Conservation (phyloP, 1,140 invertebrate genomes). For the Brachionus calyciflorus region DNA sequence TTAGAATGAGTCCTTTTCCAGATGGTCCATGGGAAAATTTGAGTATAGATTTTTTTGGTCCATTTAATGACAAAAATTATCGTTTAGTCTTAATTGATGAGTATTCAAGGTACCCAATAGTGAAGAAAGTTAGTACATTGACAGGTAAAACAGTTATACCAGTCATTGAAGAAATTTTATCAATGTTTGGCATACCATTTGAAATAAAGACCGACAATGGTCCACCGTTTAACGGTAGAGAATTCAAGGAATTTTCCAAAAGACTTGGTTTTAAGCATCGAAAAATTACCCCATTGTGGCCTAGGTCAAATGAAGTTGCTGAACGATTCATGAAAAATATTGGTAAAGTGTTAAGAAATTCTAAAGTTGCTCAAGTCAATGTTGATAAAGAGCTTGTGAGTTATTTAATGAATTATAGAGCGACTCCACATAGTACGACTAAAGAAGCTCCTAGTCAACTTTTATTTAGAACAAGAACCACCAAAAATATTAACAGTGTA, state of each 20-base stretch:
- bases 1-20: slow-evolving; percentile 49
- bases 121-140: slow-evolving; percentile 49
- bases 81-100: slow-evolving; percentile 52
- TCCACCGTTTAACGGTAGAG: slow-evolving; percentile 48
- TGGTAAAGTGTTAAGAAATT: no score
- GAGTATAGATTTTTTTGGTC: slow-evolving; percentile 52
- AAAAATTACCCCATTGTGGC: slow-evolving; percentile 47
- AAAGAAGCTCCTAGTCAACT: no score
- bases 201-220: slow-evolving; percentile 49
- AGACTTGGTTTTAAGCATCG: slow-evolving; percentile 47
- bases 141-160: slow-evolving; percentile 18
- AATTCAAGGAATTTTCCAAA: slow-evolving; percentile 47
- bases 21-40: slow-evolving; percentile 50
- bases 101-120: slow-evolving; percentile 52
- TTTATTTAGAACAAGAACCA: no score
- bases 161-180: slow-evolving; percentile 47
- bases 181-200: slow-evolving; percentile 47
- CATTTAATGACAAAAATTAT: slow-evolving; percentile 50
- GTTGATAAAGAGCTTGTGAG: no score
- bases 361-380: no score
- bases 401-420: no score
- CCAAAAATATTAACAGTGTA: no score
- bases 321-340: slow-evolving; percentile 23
- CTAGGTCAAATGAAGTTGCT: slow-evolving; percentile 48
- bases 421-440: no score